Evolutionary conservation across 2,113 vertebrate genomes (phyloP).

Genomic region (Xiphophorus hellerii): DNA sequence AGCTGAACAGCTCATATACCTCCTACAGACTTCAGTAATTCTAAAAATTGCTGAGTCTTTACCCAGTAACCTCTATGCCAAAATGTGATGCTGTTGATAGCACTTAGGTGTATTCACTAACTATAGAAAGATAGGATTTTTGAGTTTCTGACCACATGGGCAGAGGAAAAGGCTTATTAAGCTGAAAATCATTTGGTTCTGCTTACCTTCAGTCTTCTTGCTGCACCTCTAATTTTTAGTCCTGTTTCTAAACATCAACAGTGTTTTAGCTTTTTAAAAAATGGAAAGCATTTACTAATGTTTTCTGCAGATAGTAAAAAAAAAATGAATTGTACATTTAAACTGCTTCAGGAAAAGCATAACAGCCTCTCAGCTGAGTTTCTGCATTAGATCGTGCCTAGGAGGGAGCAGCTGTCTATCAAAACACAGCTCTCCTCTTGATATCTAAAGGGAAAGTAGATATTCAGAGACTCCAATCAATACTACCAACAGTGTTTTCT

Average conservation of each 20-base stretch:
- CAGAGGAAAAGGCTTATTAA: background rate
- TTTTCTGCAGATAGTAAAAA: background rate
- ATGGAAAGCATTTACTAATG: background rate
- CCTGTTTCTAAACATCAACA: background rate
- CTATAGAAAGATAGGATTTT: background rate
- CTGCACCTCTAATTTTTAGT: background rate
- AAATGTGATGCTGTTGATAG: background rate
- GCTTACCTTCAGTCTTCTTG: background rate
- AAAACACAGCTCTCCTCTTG: background rate
- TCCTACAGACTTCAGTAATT: background rate
- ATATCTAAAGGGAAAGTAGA: constrained; percentile 45
- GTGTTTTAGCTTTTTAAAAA: background rate
- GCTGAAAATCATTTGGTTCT: background rate
- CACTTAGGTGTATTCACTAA: background rate
- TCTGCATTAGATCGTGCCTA: constrained; percentile 14
- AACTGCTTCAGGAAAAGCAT: background rate
- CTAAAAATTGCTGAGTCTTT: background rate
- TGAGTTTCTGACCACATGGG: background rate
- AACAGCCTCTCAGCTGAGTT: background rate
- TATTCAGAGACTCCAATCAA: constrained; percentile 27
- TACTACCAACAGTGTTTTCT: background rate
- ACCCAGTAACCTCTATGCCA: background rate
- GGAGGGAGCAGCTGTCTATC: constrained; percentile 16
- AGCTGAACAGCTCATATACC: too few relatives aligned
- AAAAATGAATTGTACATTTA: background rate